phyloP scores from a whole-genome alignment of 2,888 invertebrate genomes.

The Auanema sp. region DNA sequence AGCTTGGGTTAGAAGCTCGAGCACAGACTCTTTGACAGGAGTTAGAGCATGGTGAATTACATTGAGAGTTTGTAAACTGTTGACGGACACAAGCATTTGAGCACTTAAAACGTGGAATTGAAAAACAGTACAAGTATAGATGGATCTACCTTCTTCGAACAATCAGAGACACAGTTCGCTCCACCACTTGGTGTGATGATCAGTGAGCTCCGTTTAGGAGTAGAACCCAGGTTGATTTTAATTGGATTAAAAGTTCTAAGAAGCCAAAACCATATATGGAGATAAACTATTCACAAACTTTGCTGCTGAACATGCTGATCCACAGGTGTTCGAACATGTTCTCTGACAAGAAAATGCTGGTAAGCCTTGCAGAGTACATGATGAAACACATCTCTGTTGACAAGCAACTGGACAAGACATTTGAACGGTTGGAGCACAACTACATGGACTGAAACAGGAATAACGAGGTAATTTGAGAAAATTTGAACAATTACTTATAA shows the following conservation, averaged over 20 bases:
- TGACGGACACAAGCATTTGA: conserved; percentile 15
- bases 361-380: conserved; percentile 14
- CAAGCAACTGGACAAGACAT: neutral
- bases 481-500: neutral
- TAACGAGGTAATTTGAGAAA: no score
- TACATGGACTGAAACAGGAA: neutral
- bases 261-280: no score
- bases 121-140: neutral
- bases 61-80: conserved; percentile 7
- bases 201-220: no score
- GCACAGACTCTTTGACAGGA: conserved; percentile 16
- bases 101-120: conserved; percentile 6
- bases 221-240: no score
- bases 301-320: conserved; percentile 19
- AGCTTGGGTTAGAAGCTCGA: neutral
- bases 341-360: conserved; percentile 7
- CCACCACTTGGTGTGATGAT: no score
- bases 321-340: conserved; percentile 18
- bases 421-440: conserved; percentile 10
- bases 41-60: conserved; percentile 13
- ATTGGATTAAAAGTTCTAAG: no score
- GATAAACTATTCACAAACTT: no score
- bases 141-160: no score
- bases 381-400: conserved; percentile 17
- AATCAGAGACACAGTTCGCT: no score